Percentiles rank a stretch among this genome's conserved stretches.
These are phyloP conservation scores for Taenaris catops DNA, from an alignment of 2,888 invertebrate genomes.

Conservation along the genomic window DNA sequence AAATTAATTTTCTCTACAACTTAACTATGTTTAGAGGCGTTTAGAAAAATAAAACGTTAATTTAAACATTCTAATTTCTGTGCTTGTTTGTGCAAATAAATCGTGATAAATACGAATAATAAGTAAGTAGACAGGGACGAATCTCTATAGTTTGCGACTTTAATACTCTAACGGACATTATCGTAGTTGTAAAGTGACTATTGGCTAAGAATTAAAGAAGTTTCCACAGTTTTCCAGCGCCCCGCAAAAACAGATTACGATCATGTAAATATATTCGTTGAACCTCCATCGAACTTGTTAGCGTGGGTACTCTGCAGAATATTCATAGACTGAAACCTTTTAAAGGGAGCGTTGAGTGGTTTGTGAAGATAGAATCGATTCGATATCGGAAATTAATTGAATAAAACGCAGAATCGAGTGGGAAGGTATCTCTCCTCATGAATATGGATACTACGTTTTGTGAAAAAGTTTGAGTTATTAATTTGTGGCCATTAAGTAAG, in stretches of 20 bases:
- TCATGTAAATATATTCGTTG: conserved; percentile 15
- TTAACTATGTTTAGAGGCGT: too few species aligned
- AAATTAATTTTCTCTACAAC: too few species aligned
- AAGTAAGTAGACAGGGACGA: too few species aligned
- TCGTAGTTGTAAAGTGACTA: too few species aligned
- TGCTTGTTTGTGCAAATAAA: too few species aligned
- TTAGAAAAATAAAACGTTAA: too few species aligned
- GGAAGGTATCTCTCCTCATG: conserved; percentile 45
- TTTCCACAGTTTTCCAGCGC: too few species aligned
- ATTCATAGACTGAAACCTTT: conserved; percentile 19
- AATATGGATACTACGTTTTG: conserved; percentile 62
- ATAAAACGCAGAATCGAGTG: conserved; percentile 58
- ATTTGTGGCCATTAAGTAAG: conserved; percentile 19
- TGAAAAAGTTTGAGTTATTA: conserved; percentile 38
- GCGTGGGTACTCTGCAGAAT: conserved; percentile 13
- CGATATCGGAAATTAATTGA: conserved; percentile 69
- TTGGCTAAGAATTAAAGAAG: too few species aligned
- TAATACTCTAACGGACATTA: too few species aligned
- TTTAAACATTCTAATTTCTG: too few species aligned
- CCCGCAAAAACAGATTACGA: conserved; percentile 16
- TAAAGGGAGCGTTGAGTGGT: conserved; percentile 29
- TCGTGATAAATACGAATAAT: too few species aligned
- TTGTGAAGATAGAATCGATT: conserved; percentile 31
- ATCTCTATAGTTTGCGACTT: too few species aligned
- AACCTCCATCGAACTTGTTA: conserved; percentile 11